Conservation (phyloP, 1,140 invertebrate species). For the Hermetia illucens region DNA sequence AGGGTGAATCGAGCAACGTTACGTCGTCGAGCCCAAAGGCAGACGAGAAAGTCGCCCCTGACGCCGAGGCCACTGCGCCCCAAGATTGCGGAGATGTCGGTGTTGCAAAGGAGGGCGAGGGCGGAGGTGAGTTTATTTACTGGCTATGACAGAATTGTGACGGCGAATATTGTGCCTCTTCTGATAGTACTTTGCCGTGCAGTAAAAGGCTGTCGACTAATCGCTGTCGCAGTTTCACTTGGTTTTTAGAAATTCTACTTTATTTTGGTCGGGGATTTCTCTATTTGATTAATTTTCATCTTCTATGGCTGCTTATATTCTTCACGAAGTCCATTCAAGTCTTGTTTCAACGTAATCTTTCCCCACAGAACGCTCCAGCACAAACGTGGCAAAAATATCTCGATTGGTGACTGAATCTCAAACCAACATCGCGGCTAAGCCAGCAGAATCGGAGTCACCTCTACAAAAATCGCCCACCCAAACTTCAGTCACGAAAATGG, state of each 20-base stretch:
- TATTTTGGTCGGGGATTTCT: background rate
- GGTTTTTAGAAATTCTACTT: background rate
- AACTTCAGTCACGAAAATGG: conserved; percentile 31
- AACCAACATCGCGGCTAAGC: conserved; percentile 4
- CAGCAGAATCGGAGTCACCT: background rate
- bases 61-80: conserved; percentile 32
- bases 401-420: conserved; percentile 12
- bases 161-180: conserved; percentile 33
- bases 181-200: too few relatives aligned
- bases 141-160: conserved; percentile 56
- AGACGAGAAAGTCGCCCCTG: conserved; percentile 15
- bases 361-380: too few relatives aligned
- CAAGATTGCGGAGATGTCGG: conserved; percentile 22
- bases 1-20: too few relatives aligned
- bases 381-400: conserved; percentile 14
- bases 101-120: conserved; percentile 26
- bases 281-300: conserved; percentile 1
- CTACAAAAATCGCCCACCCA: conserved; percentile 16
- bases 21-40: conserved; percentile 20
- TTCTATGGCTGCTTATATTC: too few relatives aligned
- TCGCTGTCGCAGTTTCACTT: background rate
- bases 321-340: too few relatives aligned
- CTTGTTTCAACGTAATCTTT: background rate
- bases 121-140: conserved; percentile 42
- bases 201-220: conserved; percentile 7